These are phyloP conservation scores for Orthonychiurus folsomi DNA, from an alignment of 2,888 invertebrate genomes.

Conservation along the genomic window DNA sequence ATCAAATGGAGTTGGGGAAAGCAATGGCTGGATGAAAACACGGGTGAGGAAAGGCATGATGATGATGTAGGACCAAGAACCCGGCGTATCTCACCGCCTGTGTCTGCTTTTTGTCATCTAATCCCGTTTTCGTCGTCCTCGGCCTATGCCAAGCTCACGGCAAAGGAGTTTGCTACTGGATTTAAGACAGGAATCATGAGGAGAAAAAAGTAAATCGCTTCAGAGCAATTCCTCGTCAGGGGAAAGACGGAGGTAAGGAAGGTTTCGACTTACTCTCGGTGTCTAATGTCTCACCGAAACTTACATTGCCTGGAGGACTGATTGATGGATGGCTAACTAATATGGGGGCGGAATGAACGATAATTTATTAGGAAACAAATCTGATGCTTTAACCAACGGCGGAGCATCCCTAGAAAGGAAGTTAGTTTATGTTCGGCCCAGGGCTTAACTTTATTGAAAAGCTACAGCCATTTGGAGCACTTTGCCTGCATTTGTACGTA, in stretches of 20 bases:
- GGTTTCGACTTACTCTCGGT: not conserved
- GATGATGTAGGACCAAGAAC: not conserved
- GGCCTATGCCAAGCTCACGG: not conserved
- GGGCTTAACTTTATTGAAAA: no score
- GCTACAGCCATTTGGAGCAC: no score
- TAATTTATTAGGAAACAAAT: not conserved
- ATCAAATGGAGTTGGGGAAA: not conserved
- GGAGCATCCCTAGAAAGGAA: no score
- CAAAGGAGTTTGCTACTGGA: not conserved
- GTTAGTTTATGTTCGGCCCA: no score
- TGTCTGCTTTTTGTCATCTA: not conserved
- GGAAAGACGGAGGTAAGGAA: not conserved
- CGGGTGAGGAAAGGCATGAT: not conserved
- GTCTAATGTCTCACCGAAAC: not conserved
- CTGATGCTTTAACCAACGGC: not conserved
- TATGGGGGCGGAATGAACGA: not conserved
- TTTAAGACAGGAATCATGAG: not conserved
- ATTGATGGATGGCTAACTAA: constrained; percentile 7
- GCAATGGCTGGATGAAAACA: not conserved
- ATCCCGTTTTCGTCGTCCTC: not conserved
- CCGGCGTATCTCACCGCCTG: not conserved
- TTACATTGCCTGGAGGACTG: not conserved
- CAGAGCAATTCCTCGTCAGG: not conserved
- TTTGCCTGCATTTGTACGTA: no score
- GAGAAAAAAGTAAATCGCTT: not conserved